Evolutionary conservation across 2,797 vertebrate genomes (phyloP).

Genomic region (Momotus momota): DNA sequence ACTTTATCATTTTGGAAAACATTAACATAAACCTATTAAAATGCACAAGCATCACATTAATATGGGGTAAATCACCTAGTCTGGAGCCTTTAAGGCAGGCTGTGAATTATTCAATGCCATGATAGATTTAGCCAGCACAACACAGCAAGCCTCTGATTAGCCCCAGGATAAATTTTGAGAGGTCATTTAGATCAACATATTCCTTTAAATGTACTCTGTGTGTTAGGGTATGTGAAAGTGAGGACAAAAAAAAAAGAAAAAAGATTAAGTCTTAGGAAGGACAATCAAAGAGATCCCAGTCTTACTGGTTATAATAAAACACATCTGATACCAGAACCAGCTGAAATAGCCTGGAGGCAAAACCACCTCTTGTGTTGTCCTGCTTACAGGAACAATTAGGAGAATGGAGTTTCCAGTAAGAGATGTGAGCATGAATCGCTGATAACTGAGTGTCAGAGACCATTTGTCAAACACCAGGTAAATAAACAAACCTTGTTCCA

Average conservation of each 20-base stretch:
- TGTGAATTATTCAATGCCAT: slow-evolving; percentile 67
- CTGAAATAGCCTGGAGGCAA: slow-evolving; percentile 34
- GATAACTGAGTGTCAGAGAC: background rate
- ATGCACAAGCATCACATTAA: slow-evolving; percentile 63
- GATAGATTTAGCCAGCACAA: slow-evolving; percentile 49
- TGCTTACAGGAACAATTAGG: slow-evolving; percentile 29
- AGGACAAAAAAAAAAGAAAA: background rate
- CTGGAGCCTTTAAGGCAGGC: slow-evolving; percentile 52
- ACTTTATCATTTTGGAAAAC: slow-evolving; percentile 54
- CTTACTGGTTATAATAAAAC: background rate
- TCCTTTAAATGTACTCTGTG: slow-evolving; percentile 5
- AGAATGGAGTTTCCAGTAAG: background rate
- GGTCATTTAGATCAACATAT: slow-evolving; percentile 46
- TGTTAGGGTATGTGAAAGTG: background rate
- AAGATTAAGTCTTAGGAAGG: background rate
- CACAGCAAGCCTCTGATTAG: slow-evolving; percentile 59
- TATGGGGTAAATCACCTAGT: slow-evolving; percentile 62
- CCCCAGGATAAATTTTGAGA: slow-evolving; percentile 59
- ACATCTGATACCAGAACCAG: background rate
- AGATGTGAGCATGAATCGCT: background rate
- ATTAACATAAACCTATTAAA: slow-evolving; percentile 65
- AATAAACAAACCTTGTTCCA: slow-evolving; percentile 29
- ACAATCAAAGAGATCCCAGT: slow-evolving; percentile 11
- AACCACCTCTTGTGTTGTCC: background rate
- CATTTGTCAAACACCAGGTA: slow-evolving; percentile 4